These are phyloP conservation scores for Carollia perspicillata DNA, from an alignment of 2,113 vertebrate genomes.

Conservation along the genomic window DNA sequence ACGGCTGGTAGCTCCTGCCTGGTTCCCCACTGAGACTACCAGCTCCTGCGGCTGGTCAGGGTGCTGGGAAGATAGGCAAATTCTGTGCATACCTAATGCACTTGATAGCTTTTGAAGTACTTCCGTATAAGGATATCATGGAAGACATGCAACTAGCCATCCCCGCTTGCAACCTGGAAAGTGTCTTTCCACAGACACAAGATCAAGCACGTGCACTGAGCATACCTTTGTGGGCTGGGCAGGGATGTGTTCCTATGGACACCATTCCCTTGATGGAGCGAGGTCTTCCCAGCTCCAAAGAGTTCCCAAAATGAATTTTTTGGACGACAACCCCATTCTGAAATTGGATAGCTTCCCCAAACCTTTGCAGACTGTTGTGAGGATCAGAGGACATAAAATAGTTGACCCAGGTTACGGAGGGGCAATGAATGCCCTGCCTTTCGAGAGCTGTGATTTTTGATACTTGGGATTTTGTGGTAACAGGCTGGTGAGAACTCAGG, in stretches of 20 bases:
- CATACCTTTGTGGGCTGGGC: background rate
- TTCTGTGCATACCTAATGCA: background rate
- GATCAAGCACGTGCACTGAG: background rate
- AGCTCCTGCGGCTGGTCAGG: background rate
- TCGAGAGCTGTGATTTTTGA: background rate
- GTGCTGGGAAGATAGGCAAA: background rate
- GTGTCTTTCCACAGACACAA: background rate
- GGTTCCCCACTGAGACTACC: background rate
- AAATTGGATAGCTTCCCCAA: background rate
- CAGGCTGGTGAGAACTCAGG: background rate
- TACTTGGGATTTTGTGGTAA: background rate
- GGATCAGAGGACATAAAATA: background rate
- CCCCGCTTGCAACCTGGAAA: background rate
- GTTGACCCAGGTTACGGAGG: background rate
- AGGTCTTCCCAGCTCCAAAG: background rate
- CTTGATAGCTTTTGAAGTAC: background rate
- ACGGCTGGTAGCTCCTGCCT: background rate
- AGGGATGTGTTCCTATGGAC: background rate
- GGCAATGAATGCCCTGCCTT: background rate
- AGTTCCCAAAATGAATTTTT: background rate
- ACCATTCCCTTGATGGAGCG: background rate
- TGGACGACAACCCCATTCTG: background rate
- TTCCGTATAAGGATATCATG: background rate
- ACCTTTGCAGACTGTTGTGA: accelerated
- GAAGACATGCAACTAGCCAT: background rate